Percentiles rank a stretch among this genome's conserved stretches.
Evolutionary conservation across 2,888 invertebrate species (phyloP).

Genomic region (Kuschelorhynchus macadamiae): DNA sequence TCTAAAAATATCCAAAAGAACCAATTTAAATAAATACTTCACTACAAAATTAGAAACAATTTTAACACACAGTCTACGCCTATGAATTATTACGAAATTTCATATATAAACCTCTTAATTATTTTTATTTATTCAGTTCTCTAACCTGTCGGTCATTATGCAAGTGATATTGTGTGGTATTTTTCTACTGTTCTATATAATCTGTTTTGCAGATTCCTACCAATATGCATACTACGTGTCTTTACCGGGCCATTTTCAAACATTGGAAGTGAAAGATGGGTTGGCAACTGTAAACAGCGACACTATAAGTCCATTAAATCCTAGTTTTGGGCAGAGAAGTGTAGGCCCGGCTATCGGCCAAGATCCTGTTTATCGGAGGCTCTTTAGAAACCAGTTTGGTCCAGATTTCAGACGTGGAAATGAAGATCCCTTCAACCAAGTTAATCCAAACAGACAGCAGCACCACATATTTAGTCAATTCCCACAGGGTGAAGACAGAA

Average conservation of each 20-base stretch:
- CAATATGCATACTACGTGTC: slow-evolving; percentile 33
- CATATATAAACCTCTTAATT: slow-evolving; percentile 33
- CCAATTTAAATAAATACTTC: too few relatives aligned
- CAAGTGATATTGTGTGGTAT: slow-evolving; percentile 18
- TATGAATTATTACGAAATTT: slow-evolving; percentile 33
- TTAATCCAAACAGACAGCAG: slow-evolving; percentile 20
- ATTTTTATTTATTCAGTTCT: slow-evolving; percentile 10
- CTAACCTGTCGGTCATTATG: slow-evolving; percentile 24
- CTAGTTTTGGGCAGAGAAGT: slow-evolving; percentile 7
- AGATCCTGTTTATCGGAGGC: slow-evolving; percentile 12
- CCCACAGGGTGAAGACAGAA: background rate
- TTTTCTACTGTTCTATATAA: slow-evolving; percentile 17
- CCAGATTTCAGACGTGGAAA: slow-evolving; percentile 26
- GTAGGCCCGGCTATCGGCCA: slow-evolving; percentile 10
- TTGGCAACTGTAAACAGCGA: background rate
- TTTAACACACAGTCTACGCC: slow-evolving; percentile 18
- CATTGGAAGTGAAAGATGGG: slow-evolving; percentile 36
- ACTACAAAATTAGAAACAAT: background rate
- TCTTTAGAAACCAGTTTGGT: background rate
- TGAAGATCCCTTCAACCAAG: slow-evolving; percentile 11
- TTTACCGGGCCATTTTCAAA: slow-evolving; percentile 43
- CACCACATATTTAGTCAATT: slow-evolving; percentile 24
- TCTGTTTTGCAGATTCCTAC: slow-evolving; percentile 26
- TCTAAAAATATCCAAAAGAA: too few relatives aligned
- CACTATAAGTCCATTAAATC: slow-evolving; percentile 5